phyloP scores from a whole-genome alignment of 2,888 invertebrate genomes.

The Drosophila fulvimacula region DNA sequence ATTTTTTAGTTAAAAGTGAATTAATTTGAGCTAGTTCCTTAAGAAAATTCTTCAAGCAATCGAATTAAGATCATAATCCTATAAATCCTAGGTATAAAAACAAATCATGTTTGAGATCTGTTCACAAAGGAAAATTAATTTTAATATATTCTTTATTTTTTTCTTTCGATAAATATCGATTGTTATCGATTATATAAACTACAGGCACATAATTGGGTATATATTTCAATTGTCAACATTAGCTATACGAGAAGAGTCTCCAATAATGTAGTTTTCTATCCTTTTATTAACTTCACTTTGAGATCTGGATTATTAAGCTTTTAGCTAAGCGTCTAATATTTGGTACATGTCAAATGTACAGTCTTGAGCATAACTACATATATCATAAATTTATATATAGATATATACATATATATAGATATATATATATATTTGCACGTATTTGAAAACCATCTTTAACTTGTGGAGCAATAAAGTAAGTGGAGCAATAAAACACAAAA shows the following conservation, averaged over 20 bases:
- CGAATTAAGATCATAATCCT: no score
- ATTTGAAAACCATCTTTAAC: constrained; percentile 3
- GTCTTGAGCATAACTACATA: not conserved
- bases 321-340: not conserved
- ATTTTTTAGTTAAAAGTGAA: not conserved
- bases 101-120: not conserved
- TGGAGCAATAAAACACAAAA: not conserved
- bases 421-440: not conserved
- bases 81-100: no score
- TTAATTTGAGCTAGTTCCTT: not conserved
- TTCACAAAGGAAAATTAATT: not conserved
- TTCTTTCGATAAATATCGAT: not conserved
- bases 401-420: not conserved
- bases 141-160: not conserved
- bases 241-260: not conserved
- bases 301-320: not conserved
- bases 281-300: not conserved
- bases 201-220: not conserved
- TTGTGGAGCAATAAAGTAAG: not conserved
- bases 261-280: not conserved
- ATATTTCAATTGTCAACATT: no score
- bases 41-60: not conserved
- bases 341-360: not conserved
- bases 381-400: no score
- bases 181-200: not conserved